A percentile compares a stretch with the other conserved stretches of the same genome.
Conservation (phyloP, 2,888 invertebrate species). For the Polymixis lichenea region DNA sequence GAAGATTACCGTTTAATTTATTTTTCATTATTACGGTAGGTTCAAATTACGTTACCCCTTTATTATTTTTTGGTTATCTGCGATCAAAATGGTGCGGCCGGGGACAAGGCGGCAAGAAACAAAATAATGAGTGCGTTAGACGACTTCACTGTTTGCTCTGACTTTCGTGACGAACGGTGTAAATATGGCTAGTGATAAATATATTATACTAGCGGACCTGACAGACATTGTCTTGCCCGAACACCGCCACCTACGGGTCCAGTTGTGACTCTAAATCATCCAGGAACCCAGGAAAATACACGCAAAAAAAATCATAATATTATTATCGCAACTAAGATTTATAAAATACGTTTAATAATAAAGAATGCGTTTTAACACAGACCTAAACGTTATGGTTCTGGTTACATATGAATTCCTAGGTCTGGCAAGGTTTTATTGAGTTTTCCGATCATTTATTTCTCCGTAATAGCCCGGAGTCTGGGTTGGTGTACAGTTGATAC, state of each 20-base stretch:
- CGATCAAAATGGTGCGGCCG: neutral
- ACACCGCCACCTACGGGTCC: too few species aligned
- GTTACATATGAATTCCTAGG: neutral
- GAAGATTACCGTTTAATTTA: neutral
- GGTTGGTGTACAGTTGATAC: neutral
- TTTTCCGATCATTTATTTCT: neutral
- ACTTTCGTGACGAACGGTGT: neutral
- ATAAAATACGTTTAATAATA: too few species aligned
- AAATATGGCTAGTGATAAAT: neutral
- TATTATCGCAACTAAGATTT: neutral
- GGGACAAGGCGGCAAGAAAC: neutral
- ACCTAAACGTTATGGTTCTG: neutral
- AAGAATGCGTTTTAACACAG: neutral
- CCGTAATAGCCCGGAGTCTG: too few species aligned
- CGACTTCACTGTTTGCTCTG: neutral
- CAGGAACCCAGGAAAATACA: too few species aligned
- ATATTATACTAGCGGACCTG: too few species aligned
- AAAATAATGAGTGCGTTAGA: neutral
- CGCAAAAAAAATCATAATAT: too few species aligned
- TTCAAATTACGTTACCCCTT: constrained; percentile 22
- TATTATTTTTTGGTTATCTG: constrained; percentile 18
- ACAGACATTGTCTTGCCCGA: too few species aligned
- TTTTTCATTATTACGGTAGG: constrained; percentile 4
- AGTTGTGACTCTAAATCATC: too few species aligned
- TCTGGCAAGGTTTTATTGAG: neutral